A percentile compares a stretch with the other conserved stretches of the same genome.
phyloP scores from a whole-genome alignment of 2,113 vertebrate genomes.

The Struthidea cinerea region DNA sequence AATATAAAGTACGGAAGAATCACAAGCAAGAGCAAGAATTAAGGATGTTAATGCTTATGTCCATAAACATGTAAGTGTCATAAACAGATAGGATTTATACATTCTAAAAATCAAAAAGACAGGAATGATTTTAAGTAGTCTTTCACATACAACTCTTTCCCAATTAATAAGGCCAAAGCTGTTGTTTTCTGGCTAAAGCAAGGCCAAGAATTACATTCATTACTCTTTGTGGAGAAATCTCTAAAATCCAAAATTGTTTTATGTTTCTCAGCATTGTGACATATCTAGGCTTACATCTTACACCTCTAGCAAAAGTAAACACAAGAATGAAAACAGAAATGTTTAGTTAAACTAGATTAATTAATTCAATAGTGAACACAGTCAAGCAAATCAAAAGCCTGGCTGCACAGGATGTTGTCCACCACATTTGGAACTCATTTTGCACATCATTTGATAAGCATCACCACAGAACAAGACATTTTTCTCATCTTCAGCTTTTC shows the following conservation, averaged over 20 bases:
- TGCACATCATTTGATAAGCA: neutral
- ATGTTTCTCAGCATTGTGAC: neutral
- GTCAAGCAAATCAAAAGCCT: neutral
- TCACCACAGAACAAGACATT: neutral
- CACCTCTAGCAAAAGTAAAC: neutral
- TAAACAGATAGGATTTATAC: neutral
- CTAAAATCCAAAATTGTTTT: neutral
- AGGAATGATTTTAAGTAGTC: neutral
- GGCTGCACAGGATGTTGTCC: neutral
- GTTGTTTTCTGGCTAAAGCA: neutral
- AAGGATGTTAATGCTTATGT: neutral
- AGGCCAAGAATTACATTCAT: neutral
- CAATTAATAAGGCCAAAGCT: neutral
- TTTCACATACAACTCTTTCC: neutral
- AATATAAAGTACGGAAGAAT: neutral
- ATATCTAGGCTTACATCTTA: neutral
- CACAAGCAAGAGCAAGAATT: neutral
- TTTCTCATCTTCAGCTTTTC: neutral
- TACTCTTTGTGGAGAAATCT: neutral
- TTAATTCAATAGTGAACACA: neutral
- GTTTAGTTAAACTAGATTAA: neutral
- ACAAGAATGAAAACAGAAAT: neutral
- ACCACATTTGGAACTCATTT: neutral
- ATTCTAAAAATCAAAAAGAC: neutral
- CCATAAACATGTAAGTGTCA: rapidly evolving